These are phyloP conservation scores for Zygaena filipendulae DNA, from an alignment of 2,888 invertebrate species.

Conservation along the genomic window DNA sequence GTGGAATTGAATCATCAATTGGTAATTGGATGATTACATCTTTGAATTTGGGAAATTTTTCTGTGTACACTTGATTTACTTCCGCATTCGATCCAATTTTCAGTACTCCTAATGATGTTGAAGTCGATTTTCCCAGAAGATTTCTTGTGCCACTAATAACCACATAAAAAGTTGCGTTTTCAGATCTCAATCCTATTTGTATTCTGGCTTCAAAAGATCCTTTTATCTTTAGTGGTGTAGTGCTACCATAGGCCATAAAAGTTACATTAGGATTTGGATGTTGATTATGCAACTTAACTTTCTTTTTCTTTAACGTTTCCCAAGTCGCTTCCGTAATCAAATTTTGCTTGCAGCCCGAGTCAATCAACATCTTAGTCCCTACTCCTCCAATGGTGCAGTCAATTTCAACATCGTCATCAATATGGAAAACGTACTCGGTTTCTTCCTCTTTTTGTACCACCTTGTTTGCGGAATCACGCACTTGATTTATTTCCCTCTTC, in stretches of 20 bases:
- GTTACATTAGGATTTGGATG: slow-evolving; percentile 7
- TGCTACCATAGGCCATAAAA: slow-evolving; percentile 9
- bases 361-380: too few species aligned
- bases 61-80: slow-evolving; percentile 10
- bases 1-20: slow-evolving; percentile 7
- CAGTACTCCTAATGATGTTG: slow-evolving; percentile 11
- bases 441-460: too few species aligned
- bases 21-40: slow-evolving; percentile 9
- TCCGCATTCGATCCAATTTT: slow-evolving; percentile 10
- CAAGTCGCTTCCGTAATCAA: slow-evolving; percentile 9
- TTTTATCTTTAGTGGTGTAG: slow-evolving; percentile 4
- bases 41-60: slow-evolving; percentile 9
- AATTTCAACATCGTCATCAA: slow-evolving; percentile 1
- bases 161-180: slow-evolving; percentile 13
- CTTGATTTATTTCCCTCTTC: too few species aligned
- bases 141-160: slow-evolving; percentile 14
- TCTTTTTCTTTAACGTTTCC: slow-evolving; percentile 4
- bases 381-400: neutral
- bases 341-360: slow-evolving; percentile 13
- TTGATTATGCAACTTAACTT: slow-evolving; percentile 2
- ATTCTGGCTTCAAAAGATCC: slow-evolving; percentile 8
- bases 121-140: slow-evolving; percentile 15
- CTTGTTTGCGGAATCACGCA: too few species aligned
- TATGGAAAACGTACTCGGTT: slow-evolving; percentile 4
- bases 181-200: too few species aligned